phyloP scores from a whole-genome alignment of 2,888 invertebrate genomes.

The Metellina segmentata region DNA sequence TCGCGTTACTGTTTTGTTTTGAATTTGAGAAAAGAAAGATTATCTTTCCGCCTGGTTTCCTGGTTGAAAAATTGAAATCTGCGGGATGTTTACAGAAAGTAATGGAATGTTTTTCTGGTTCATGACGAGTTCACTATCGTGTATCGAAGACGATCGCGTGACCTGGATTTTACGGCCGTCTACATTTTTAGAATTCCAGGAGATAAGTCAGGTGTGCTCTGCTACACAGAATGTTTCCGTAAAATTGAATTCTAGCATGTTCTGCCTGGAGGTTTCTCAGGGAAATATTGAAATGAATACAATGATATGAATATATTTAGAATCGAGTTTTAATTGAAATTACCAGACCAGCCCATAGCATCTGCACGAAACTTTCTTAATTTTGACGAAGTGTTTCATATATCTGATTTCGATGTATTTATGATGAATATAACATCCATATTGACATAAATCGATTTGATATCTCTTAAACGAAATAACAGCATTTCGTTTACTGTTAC shows the following conservation, averaged over 20 bases:
- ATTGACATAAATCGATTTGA: too few species aligned
- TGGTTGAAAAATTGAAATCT: not conserved
- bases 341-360: too few species aligned
- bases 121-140: conserved; percentile 3
- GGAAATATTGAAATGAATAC: not conserved
- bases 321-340: too few species aligned
- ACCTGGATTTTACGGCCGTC: conserved; percentile 33
- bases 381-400: too few species aligned
- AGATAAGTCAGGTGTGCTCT: not conserved
- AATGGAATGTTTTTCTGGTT: conserved; percentile 6
- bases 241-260: not conserved
- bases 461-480: too few species aligned
- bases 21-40: not conserved
- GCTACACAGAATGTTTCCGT: too few species aligned
- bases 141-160: conserved; percentile 26
- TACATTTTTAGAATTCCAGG: conserved; percentile 27
- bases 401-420: too few species aligned
- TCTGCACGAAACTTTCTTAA: too few species aligned
- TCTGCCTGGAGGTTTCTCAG: not conserved
- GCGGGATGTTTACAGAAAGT: not conserved
- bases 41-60: not conserved
- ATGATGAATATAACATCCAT: too few species aligned
- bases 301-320: too few species aligned
- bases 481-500: too few species aligned
- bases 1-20: not conserved